A percentile compares a stretch with the other conserved stretches of the same genome.
Conservation (phyloP, 2,888 invertebrate genomes). For the Miltochrista miniata region DNA sequence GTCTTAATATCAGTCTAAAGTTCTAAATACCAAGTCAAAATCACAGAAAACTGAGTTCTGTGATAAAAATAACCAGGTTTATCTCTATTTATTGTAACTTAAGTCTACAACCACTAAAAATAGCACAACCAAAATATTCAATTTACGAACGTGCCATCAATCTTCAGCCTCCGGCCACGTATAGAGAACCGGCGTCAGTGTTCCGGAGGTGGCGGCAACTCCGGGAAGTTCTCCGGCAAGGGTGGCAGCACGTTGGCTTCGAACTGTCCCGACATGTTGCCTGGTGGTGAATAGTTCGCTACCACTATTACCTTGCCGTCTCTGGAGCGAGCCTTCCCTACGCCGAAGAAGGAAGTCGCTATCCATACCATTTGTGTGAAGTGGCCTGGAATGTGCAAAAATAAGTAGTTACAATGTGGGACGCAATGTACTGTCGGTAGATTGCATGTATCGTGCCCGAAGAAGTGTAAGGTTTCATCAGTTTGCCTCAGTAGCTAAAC, state of each 20-base stretch:
- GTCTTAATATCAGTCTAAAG: too few species aligned
- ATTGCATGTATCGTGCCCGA: too few species aligned
- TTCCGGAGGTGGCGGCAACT: conserved; percentile 61
- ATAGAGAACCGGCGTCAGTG: conserved; percentile 75
- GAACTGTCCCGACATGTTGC: conserved; percentile 89
- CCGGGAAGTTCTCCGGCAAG: conserved; percentile 83
- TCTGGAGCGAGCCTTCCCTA: conserved; percentile 91
- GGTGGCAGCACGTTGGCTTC: conserved; percentile 91
- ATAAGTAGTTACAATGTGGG: too few species aligned
- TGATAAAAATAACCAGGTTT: too few species aligned
- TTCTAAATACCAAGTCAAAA: too few species aligned
- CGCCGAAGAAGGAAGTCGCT: conserved; percentile 89
- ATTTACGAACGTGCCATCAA: conserved; percentile 61
- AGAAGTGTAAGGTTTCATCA: too few species aligned
- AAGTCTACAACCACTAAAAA: too few species aligned
- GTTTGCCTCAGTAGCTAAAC: too few species aligned
- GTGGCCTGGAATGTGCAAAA: conserved; percentile 83
- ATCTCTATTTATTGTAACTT: too few species aligned
- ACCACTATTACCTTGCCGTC: conserved; percentile 92
- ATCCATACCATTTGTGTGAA: conserved; percentile 95
- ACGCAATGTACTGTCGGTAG: too few species aligned
- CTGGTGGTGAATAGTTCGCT: conserved; percentile 92
- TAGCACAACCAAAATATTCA: conserved; percentile 1
- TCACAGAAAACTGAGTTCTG: too few species aligned
- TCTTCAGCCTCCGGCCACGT: conserved; percentile 70